These are phyloP conservation scores for Girardia tigrina DNA, from an alignment of 2,888 invertebrate species.

Conservation along the genomic window DNA sequence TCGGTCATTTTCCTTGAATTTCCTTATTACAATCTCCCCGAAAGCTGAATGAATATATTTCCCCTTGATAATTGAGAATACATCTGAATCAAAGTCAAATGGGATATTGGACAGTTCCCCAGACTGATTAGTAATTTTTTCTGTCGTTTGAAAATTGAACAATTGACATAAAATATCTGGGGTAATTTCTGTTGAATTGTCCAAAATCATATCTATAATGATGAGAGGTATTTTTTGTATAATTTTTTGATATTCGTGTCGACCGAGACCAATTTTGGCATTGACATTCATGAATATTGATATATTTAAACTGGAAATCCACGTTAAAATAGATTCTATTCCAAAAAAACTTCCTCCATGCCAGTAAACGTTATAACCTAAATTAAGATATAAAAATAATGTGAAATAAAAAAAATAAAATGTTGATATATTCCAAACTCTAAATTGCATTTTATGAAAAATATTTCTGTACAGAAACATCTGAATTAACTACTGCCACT, in stretches of 20 bases:
- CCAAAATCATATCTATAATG: not conserved
- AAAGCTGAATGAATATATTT: not conserved
- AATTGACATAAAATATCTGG: not conserved
- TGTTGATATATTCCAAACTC: too few relatives aligned
- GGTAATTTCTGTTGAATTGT: not conserved
- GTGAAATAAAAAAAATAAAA: too few relatives aligned
- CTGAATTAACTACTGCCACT: too few relatives aligned
- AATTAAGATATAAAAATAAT: too few relatives aligned
- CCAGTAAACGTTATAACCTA: not conserved
- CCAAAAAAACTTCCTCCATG: slow-evolving; percentile 1
- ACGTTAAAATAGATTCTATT: not conserved
- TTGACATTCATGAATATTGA: not conserved
- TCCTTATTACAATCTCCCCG: not conserved
- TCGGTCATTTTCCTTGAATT: not conserved
- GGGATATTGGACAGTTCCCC: not conserved
- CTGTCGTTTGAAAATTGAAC: not conserved
- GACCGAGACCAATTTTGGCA: not conserved
- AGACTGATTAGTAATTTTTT: not conserved
- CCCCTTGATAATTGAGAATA: not conserved
- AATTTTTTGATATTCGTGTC: not conserved
- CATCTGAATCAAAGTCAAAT: not conserved
- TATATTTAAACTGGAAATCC: not conserved
- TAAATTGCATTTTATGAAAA: too few relatives aligned
- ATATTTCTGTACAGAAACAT: too few relatives aligned
- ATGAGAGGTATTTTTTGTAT: not conserved